Conservation (phyloP, 1,140 invertebrate species). For the Aphis craccivora region DNA sequence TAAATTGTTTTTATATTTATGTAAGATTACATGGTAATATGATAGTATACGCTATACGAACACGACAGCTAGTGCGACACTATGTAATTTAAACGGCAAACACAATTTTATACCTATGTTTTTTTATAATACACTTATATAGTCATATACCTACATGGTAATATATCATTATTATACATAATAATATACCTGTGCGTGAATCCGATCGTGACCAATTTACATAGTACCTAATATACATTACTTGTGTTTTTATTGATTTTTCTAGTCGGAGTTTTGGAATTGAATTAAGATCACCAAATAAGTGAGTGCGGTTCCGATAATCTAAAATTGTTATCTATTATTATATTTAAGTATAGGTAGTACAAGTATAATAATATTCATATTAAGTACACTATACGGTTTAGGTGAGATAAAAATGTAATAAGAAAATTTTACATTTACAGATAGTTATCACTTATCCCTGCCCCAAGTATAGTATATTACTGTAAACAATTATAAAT, state of each 20-base stretch:
- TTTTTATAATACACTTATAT: not conserved
- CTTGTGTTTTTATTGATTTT: not conserved
- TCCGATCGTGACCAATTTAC: not conserved
- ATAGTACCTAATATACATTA: not conserved
- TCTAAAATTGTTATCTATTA: conserved; percentile 22
- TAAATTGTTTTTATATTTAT: not conserved
- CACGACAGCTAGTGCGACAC: not conserved
- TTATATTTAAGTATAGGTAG: not conserved
- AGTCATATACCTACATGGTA: not conserved
- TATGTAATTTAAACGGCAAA: not conserved
- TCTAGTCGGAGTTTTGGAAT: conserved; percentile 44
- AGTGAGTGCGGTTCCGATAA: conserved; percentile 33
- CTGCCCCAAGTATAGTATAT: too few relatives aligned
- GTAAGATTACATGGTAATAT: not conserved
- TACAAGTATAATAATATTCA: not conserved
- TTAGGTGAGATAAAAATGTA: not conserved
- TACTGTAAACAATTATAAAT: not conserved
- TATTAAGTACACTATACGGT: not conserved
- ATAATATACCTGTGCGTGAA: not conserved
- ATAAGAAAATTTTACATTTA: not conserved
- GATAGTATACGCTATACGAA: not conserved
- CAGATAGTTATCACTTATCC: too few relatives aligned
- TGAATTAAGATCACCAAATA: conserved; percentile 50
- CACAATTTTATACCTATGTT: not conserved
- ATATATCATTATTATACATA: not conserved